Conservation (phyloP, 2,888 invertebrate genomes). For the Drosophila peninsularis region DNA sequence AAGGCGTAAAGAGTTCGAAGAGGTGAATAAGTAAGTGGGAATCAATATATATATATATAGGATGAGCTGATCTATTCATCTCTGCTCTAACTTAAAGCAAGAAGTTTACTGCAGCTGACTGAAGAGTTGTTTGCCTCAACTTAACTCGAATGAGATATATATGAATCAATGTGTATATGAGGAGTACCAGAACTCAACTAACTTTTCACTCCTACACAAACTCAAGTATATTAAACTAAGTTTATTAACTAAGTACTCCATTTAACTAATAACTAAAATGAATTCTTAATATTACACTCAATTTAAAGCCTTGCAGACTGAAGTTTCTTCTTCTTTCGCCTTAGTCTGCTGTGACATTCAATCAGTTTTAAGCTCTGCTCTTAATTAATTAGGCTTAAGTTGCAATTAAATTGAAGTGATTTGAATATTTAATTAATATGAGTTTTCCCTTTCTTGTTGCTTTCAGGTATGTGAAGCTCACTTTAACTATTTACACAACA, state of each 20-base stretch:
- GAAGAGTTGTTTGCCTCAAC: too few relatives aligned
- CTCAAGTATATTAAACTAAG: too few relatives aligned
- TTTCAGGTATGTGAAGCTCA: constrained; percentile 70
- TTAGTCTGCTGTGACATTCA: background rate
- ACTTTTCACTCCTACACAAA: too few relatives aligned
- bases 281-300: background rate
- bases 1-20: background rate
- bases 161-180: too few relatives aligned
- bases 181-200: too few relatives aligned
- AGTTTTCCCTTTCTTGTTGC: constrained; percentile 32
- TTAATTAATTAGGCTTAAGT: constrained; percentile 1
- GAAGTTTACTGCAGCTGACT: too few relatives aligned
- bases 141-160: too few relatives aligned
- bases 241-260: too few relatives aligned
- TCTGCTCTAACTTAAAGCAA: too few relatives aligned
- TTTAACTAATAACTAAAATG: too few relatives aligned
- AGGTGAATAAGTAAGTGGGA: background rate
- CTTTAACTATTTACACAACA: constrained; percentile 21
- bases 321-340: too few relatives aligned
- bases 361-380: background rate
- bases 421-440: constrained; percentile 35
- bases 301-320: background rate
- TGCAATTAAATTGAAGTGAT: background rate
- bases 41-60: background rate
- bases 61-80: background rate